Evolutionary conservation across 2,888 invertebrate species (phyloP).

Genomic region (Toxonevra muliebris): DNA sequence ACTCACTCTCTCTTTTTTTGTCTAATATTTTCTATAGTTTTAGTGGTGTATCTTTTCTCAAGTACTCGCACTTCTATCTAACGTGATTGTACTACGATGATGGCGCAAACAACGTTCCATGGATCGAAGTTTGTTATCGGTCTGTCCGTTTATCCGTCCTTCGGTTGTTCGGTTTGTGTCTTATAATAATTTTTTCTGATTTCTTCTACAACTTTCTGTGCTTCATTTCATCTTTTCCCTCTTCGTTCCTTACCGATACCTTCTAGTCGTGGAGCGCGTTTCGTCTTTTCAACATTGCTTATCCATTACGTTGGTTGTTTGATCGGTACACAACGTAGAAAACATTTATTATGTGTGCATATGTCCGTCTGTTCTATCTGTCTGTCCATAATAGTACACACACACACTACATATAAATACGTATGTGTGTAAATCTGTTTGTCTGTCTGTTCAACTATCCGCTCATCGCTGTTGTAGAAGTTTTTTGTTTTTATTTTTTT

Average conservation of each 20-base stretch:
- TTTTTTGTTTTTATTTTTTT: not conserved
- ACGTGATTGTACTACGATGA: too few species aligned
- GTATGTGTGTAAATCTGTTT: not conserved
- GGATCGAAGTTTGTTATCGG: not conserved
- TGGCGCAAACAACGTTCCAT: too few species aligned
- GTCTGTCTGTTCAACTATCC: not conserved
- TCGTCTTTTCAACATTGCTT: slow-evolving; percentile 5
- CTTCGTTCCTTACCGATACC: not conserved
- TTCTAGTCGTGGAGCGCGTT: not conserved
- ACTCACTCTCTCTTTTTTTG: too few species aligned
- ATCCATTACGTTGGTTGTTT: slow-evolving; percentile 20
- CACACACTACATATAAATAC: too few species aligned
- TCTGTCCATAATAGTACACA: too few species aligned
- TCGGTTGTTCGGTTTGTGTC: slow-evolving; percentile 6
- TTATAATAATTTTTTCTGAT: slow-evolving; percentile 17
- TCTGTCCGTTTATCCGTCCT: not conserved
- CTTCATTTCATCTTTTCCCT: not conserved
- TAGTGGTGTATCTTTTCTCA: too few species aligned
- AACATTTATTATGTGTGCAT: too few species aligned
- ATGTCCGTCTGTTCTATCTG: too few species aligned
- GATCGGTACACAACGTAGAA: slow-evolving; percentile 6
- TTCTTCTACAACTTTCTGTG: slow-evolving; percentile 4
- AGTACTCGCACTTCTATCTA: too few species aligned
- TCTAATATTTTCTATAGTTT: too few species aligned
- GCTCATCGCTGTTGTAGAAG: not conserved